phyloP scores from a whole-genome alignment of 2,797 vertebrate genomes.

The Heliangelus exortis region DNA sequence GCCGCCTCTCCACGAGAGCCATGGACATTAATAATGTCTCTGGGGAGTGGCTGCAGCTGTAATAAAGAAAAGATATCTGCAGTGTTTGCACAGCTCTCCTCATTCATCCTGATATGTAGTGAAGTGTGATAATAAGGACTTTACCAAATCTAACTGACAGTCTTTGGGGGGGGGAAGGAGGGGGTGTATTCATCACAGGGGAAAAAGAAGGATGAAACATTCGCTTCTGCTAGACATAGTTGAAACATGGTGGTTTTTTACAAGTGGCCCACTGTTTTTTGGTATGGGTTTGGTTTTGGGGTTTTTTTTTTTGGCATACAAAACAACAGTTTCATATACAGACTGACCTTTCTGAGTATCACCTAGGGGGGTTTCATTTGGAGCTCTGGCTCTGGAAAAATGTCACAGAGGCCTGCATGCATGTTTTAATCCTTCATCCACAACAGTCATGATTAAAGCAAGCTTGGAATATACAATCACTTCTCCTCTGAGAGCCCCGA shows the following conservation, averaged over 20 bases:
- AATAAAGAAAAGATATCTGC: slow-evolving; percentile 58
- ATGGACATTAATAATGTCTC: slow-evolving; percentile 72
- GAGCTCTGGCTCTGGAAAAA: not conserved
- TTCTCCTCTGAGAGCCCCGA: not conserved
- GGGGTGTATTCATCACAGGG: not conserved
- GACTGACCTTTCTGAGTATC: not conserved
- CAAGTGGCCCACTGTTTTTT: not conserved
- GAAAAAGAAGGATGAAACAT: not conserved
- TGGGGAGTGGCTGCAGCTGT: slow-evolving; percentile 62
- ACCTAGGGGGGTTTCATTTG: not conserved
- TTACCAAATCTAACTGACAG: slow-evolving; percentile 50
- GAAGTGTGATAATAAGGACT: slow-evolving; percentile 55
- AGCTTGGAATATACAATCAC: not conserved
- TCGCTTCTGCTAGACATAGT: not conserved
- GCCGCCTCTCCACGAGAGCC: slow-evolving; percentile 43
- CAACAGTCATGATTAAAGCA: not conserved
- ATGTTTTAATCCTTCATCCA: not conserved
- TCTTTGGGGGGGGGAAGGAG: not conserved
- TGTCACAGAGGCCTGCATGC: not conserved
- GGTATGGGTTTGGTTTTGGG: too few relatives aligned
- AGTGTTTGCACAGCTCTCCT: slow-evolving; percentile 26
- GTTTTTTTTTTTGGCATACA: not conserved
- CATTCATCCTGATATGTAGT: slow-evolving; percentile 39
- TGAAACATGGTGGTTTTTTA: not conserved
- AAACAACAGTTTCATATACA: not conserved